Evolutionary conservation across 2,113 vertebrate species (phyloP).

Genomic region (Xenotilapia caudafasciata): DNA sequence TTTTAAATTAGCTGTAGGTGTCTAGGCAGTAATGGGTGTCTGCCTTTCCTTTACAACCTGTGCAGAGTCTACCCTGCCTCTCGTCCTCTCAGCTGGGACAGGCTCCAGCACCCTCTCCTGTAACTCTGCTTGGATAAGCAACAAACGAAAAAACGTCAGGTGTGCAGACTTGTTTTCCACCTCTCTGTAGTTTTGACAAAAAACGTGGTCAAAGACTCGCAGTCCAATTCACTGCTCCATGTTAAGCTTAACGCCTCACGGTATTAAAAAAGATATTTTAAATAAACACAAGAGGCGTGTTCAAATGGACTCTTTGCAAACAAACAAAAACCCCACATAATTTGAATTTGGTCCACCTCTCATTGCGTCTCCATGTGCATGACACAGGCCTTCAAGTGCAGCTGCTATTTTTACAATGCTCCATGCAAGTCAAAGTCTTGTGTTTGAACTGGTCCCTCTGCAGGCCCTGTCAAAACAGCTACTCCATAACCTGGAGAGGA

Average conservation of each 20-base stretch:
- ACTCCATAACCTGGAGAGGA: background rate
- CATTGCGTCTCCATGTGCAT: background rate
- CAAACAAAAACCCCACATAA: background rate
- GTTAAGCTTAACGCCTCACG: rapidly evolving
- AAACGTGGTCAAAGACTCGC: background rate
- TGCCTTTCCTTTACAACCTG: background rate
- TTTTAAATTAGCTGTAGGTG: background rate
- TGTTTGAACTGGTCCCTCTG: background rate
- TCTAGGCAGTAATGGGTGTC: background rate
- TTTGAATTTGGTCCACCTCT: background rate
- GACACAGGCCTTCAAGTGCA: background rate
- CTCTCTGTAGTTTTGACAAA: background rate
- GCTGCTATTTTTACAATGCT: background rate
- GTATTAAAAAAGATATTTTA: background rate
- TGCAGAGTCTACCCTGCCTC: background rate
- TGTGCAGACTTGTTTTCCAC: background rate
- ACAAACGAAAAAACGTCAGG: background rate
- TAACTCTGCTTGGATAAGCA: background rate
- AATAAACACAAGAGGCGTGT: background rate
- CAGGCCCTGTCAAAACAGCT: background rate
- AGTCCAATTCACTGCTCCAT: background rate
- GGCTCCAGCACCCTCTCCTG: background rate
- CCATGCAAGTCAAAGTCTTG: background rate
- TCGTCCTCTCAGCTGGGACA: background rate
- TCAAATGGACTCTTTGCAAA: background rate